These are phyloP conservation scores for Lepus europaeus DNA, from an alignment of 2,113 vertebrate genomes.

Conservation along the genomic window DNA sequence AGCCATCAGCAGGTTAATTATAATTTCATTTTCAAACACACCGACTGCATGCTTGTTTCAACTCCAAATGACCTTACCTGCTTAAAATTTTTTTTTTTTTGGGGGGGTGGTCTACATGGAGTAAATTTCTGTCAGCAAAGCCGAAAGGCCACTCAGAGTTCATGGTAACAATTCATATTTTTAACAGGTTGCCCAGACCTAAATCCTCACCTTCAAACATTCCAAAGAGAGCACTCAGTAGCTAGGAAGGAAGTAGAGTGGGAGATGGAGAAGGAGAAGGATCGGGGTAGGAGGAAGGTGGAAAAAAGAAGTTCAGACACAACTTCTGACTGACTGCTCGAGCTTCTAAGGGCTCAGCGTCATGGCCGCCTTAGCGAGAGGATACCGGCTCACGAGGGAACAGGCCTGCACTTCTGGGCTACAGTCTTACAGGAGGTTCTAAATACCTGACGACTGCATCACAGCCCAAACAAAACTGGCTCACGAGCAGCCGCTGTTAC, in stretches of 20 bases:
- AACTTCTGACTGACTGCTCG: not conserved
- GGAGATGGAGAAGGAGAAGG: not conserved
- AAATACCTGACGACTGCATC: conserved; percentile 35
- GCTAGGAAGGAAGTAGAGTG: conserved; percentile 65
- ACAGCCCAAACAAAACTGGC: conserved; percentile 66
- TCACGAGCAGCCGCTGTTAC: conserved; percentile 52
- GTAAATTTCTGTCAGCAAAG: conserved; percentile 86
- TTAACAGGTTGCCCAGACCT: conserved; percentile 82
- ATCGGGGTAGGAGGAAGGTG: not conserved
- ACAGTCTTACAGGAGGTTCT: conserved; percentile 20
- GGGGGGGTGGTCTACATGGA: conserved; percentile 62
- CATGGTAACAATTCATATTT: conserved; percentile 83
- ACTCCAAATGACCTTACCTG: conserved; percentile 89
- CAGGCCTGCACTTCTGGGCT: not conserved
- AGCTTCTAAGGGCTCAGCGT: not conserved
- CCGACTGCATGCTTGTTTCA: conserved; percentile 82
- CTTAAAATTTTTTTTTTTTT: conserved; percentile 66
- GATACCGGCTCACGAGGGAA: not conserved
- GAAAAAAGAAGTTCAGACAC: not conserved
- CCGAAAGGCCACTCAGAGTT: conserved; percentile 86
- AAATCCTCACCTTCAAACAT: conserved; percentile 80
- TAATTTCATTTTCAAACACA: conserved; percentile 81
- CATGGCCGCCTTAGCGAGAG: not conserved
- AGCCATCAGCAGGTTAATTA: conserved; percentile 72
- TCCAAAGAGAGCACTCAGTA: conserved; percentile 64